These are phyloP conservation scores for Allygus modestus DNA, from an alignment of 2,888 invertebrate species.

Conservation along the genomic window DNA sequence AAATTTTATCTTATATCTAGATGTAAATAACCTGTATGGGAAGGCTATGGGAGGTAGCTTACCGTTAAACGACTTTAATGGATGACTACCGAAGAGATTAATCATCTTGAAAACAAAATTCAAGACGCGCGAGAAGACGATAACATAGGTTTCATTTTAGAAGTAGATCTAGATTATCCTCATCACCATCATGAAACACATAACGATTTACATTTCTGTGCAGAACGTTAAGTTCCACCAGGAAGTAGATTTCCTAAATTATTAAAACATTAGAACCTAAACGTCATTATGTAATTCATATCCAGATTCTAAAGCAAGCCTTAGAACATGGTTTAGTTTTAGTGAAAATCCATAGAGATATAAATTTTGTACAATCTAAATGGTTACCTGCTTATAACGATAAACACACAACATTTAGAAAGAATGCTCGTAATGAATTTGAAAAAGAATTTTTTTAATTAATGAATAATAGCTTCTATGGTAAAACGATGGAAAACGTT, in stretches of 20 bases:
- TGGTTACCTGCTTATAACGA: slow-evolving; percentile 71
- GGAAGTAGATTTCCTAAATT: not conserved
- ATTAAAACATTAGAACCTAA: too few species aligned
- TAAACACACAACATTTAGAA: slow-evolving; percentile 64
- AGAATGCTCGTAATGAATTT: slow-evolving; percentile 71
- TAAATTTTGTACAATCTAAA: slow-evolving; percentile 70
- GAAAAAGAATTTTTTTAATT: slow-evolving; percentile 70
- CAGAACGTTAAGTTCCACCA: slow-evolving; percentile 43
- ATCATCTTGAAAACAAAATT: not conserved
- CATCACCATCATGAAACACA: slow-evolving; percentile 46
- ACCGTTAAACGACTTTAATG: slow-evolving; percentile 15
- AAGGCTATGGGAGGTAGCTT: not conserved
- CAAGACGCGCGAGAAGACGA: not conserved
- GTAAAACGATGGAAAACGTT: slow-evolving; percentile 58
- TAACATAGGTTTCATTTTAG: slow-evolving; percentile 60
- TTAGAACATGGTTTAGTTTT: not conserved
- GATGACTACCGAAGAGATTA: slow-evolving; percentile 39
- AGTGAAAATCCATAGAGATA: slow-evolving; percentile 70
- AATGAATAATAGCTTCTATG: slow-evolving; percentile 52
- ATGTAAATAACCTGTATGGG: slow-evolving; percentile 7
- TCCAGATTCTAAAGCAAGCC: too few species aligned
- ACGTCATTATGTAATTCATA: too few species aligned
- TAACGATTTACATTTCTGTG: slow-evolving; percentile 51
- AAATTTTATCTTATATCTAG: not conserved
- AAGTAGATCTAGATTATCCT: slow-evolving; percentile 63